phyloP scores from a whole-genome alignment of 2,113 vertebrate species.

The Limnothrissa miodon region DNA sequence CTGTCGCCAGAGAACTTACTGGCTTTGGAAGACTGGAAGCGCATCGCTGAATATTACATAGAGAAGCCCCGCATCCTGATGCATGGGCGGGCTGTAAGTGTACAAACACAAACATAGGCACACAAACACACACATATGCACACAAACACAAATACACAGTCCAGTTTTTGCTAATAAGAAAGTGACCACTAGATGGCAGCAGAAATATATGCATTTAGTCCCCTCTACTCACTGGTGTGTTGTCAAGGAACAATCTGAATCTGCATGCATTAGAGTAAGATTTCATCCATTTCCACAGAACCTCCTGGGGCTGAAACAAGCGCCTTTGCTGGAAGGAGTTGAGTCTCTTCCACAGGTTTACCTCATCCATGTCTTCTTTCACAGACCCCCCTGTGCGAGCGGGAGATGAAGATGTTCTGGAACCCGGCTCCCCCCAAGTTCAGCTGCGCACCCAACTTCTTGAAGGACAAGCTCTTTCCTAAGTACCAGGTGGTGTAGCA shows the following conservation, averaged over 20 bases:
- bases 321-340: not conserved
- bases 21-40: conserved; percentile 49
- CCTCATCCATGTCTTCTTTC: conserved; percentile 10
- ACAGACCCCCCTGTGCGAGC: conserved; percentile 65
- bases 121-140: not conserved
- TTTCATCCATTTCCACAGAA: not conserved
- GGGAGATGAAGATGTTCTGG: conserved; percentile 71
- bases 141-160: not conserved
- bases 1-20: conserved; percentile 29
- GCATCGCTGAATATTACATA: conserved; percentile 47
- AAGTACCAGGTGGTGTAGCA: conserved; percentile 69
- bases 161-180: not conserved
- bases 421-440: conserved; percentile 71
- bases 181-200: conserved; percentile 48
- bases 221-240: not conserved
- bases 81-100: conserved; percentile 67
- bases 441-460: conserved; percentile 62
- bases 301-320: too few relatives aligned
- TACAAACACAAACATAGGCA: conserved; percentile 5
- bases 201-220: conserved; percentile 26
- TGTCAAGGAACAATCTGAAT: not conserved
- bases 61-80: conserved; percentile 60
- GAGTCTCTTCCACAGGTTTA: not conserved
- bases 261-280: not conserved
- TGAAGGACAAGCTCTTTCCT: conserved; percentile 71